Percentiles rank a stretch among this genome's conserved stretches.
Evolutionary conservation across 2,888 invertebrate genomes (phyloP).

Genomic region (Anagyrus pseudococci): DNA sequence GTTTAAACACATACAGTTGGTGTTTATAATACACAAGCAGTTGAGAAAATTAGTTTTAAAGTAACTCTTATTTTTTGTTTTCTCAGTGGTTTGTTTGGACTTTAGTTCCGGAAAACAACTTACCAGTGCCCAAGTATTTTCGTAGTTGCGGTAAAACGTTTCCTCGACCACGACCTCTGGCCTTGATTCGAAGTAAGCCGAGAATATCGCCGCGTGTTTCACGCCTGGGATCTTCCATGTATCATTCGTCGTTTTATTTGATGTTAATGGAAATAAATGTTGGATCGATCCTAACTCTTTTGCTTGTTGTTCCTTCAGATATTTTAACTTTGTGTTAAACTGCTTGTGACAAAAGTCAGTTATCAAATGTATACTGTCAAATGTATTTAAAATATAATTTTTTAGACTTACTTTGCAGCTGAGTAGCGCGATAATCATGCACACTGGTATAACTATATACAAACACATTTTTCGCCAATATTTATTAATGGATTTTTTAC

Average conservation of each 20-base stretch:
- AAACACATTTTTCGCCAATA: slow-evolving; percentile 4
- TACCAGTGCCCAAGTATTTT: slow-evolving; percentile 21
- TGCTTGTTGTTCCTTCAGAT: neutral
- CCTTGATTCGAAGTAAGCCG: slow-evolving; percentile 45
- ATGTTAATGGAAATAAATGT: too few species aligned
- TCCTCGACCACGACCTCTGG: slow-evolving; percentile 45
- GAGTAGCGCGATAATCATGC: neutral
- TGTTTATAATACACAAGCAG: too few species aligned
- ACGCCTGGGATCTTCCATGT: slow-evolving; percentile 20
- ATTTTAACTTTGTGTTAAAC: neutral
- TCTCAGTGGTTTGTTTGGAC: too few species aligned
- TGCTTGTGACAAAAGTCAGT: too few species aligned
- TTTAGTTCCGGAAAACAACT: too few species aligned
- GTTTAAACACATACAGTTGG: too few species aligned
- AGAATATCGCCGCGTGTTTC: slow-evolving; percentile 32
- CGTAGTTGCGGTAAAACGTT: slow-evolving; percentile 8
- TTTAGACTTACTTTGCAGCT: slow-evolving; percentile 9
- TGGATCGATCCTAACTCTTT: too few species aligned
- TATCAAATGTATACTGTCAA: neutral
- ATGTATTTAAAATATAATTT: neutral
- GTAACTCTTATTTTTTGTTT: too few species aligned
- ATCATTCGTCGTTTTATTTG: slow-evolving; percentile 26
- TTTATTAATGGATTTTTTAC: neutral
- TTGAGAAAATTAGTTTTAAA: too few species aligned
- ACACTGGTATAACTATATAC: neutral